Conservation (phyloP, 2,113 vertebrate genomes). For the Ictalurus furcatus region DNA sequence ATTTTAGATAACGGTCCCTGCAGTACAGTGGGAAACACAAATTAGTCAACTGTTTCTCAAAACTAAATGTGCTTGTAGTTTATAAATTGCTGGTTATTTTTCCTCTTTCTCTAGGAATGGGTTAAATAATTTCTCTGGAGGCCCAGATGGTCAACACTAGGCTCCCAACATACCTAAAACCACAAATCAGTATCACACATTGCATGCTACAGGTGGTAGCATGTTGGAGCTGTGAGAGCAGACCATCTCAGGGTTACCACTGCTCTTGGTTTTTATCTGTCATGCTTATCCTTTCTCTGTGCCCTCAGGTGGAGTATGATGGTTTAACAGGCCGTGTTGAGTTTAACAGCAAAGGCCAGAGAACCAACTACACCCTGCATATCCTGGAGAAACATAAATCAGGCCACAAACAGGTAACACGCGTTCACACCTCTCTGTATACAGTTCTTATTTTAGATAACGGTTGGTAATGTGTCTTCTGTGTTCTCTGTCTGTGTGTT, state of each 20-base stretch:
- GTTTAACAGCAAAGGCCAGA: slow-evolving; percentile 94
- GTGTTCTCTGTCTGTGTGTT: slow-evolving; percentile 26
- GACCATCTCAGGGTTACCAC: background rate
- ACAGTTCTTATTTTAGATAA: slow-evolving; percentile 34
- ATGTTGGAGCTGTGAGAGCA: background rate
- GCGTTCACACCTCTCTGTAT: slow-evolving; percentile 58
- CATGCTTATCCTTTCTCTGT: background rate
- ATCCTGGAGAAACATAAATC: slow-evolving; percentile 83
- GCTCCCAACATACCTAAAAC: background rate
- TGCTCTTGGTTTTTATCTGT: background rate
- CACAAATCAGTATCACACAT: background rate
- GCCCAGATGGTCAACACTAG: background rate
- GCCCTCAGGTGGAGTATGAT: slow-evolving; percentile 85
- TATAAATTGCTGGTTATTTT: background rate
- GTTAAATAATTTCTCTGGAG: slow-evolving; percentile 1
- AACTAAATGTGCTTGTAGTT: background rate
- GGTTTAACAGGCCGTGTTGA: slow-evolving; percentile 87
- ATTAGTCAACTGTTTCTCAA: background rate
- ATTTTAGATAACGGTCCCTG: background rate
- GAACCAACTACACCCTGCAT: slow-evolving; percentile 88
- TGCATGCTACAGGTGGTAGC: background rate
- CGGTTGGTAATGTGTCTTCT: background rate
- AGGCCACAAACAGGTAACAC: slow-evolving; percentile 82
- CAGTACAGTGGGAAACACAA: background rate
- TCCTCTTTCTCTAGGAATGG: background rate